Percentiles rank a stretch among this genome's conserved stretches.
Evolutionary conservation across 2,113 vertebrate genomes (phyloP).

Genomic region (Sinocyclocheilus anophthalmus): DNA sequence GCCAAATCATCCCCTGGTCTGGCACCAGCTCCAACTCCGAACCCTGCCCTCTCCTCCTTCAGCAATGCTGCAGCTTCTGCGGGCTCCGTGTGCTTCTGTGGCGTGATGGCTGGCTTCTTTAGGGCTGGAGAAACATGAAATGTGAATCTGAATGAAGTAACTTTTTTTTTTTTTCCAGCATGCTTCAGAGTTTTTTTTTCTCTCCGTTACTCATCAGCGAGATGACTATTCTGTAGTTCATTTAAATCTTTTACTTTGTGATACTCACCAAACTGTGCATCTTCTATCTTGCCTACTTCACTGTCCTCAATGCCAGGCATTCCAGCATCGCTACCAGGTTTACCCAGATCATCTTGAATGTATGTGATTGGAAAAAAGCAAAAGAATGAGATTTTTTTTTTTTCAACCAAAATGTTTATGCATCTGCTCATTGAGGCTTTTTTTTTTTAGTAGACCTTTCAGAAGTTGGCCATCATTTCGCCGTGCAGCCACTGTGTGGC

Average conservation of each 20-base stretch:
- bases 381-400: not conserved
- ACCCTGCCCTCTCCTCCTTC: conserved; percentile 57
- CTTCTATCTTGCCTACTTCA: conserved; percentile 86
- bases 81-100: conserved; percentile 64
- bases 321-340: conserved; percentile 90
- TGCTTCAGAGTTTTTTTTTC: not conserved
- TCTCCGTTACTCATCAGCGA: not conserved
- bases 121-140: conserved; percentile 61
- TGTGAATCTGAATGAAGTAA: not conserved
- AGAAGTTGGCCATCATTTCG: conserved; percentile 62
- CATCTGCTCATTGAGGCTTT: not conserved
- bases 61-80: conserved; percentile 48
- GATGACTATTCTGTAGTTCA: not conserved
- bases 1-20: conserved; percentile 62
- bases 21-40: conserved; percentile 43
- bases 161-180: not conserved
- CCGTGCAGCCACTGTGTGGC: conserved; percentile 68
- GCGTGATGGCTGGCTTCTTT: conserved; percentile 77
- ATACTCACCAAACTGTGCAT: conserved; percentile 82
- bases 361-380: not conserved
- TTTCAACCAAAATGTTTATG: not conserved
- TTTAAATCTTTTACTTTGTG: not conserved
- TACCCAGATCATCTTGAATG: conserved; percentile 78
- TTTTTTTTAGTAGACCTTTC: conserved; percentile 68
- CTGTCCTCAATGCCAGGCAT: conserved; percentile 99